Conservation (phyloP, 2,797 vertebrate species). For the Buceros bicornis region DNA sequence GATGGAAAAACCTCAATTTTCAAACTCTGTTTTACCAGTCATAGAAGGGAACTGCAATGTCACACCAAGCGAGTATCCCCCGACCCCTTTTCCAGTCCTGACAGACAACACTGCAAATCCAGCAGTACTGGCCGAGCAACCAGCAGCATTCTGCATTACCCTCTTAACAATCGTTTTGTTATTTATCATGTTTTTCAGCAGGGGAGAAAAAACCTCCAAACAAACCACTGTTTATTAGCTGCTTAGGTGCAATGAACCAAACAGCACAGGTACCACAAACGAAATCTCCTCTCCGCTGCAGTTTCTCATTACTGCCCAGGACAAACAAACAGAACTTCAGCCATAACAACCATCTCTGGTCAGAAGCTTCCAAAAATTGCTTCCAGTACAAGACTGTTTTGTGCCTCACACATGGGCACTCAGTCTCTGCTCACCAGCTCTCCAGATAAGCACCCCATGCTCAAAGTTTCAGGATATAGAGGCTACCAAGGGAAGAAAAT, state of each 20-base stretch:
- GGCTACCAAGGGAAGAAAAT: not conserved
- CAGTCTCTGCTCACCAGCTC: not conserved
- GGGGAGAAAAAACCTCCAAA: not conserved
- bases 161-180: not conserved
- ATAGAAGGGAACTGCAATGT: not conserved
- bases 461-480: not conserved
- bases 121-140: not conserved
- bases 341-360: not conserved
- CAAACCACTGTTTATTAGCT: not conserved
- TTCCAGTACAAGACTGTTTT: not conserved
- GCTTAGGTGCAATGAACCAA: not conserved
- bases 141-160: not conserved
- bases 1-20: not conserved
- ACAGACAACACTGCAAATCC: accelerated
- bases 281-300: not conserved
- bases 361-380: not conserved
- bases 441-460: not conserved
- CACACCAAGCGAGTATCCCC: not conserved
- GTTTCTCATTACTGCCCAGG: not conserved
- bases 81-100: not conserved
- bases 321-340: not conserved
- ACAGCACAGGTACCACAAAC: not conserved
- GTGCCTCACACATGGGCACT: not conserved
- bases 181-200: not conserved
- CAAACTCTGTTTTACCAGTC: not conserved